A percentile compares a stretch with the other conserved stretches of the same genome.
Conservation (phyloP, 2,113 vertebrate genomes). For the Hemichromis elongatus region DNA sequence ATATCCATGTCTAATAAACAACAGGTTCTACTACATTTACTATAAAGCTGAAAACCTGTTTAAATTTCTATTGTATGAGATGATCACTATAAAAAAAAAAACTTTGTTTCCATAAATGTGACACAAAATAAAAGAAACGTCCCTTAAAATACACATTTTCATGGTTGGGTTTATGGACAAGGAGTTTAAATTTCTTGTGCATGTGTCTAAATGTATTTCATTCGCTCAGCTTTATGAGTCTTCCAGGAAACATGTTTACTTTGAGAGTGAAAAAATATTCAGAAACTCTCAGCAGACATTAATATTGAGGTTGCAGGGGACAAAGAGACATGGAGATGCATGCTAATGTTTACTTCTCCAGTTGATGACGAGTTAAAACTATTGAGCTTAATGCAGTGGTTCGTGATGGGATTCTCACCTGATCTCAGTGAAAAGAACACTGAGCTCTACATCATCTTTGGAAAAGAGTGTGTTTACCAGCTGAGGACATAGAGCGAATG, state of each 20-base stretch:
- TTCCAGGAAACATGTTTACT: constrained; percentile 4
- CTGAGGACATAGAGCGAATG: background rate
- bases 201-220: background rate
- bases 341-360: constrained; percentile 29
- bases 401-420: background rate
- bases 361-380: background rate
- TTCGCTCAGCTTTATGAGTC: background rate
- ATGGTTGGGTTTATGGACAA: background rate
- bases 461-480: background rate
- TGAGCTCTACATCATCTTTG: background rate
- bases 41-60: background rate
- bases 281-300: background rate
- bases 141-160: background rate
- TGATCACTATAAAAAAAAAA: no score
- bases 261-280: background rate
- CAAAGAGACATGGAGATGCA: constrained; percentile 4
- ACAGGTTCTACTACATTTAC: background rate
- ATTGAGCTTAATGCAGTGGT: background rate
- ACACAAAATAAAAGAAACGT: background rate
- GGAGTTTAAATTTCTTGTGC: background rate
- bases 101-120: no score
- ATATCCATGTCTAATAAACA: background rate
- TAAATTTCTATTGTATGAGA: background rate
- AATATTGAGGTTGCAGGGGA: constrained; percentile 46
- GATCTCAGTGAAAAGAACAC: background rate